A percentile compares a stretch with the other conserved stretches of the same genome.
Evolutionary conservation across 37 sponge, comb jelly and placozoan genomes (phyloP).

Genomic region (Diacarnus erythraeanus): DNA sequence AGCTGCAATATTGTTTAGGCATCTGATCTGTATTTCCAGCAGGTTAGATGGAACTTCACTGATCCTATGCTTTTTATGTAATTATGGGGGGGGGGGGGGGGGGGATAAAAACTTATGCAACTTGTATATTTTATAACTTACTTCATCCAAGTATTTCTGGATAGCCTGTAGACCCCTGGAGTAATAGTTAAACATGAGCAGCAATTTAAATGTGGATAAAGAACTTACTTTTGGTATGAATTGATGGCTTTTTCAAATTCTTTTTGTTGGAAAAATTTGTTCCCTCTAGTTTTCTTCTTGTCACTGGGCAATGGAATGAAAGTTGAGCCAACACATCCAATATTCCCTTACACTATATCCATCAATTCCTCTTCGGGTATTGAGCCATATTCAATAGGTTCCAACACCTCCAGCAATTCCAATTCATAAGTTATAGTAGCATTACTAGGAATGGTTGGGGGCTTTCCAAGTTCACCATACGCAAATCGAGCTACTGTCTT

Average conservation of each 20-base stretch:
- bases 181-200: constrained; percentile 1
- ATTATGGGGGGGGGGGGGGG: background rate
- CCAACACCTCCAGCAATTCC: constrained; percentile 52
- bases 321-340: too few relatives aligned
- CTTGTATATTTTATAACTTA: background rate
- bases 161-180: constrained; percentile 38
- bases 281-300: constrained; percentile 55
- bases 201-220: background rate
- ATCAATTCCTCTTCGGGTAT: constrained; percentile 52
- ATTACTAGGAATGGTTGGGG: constrained; percentile 61
- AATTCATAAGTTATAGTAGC: constrained; percentile 62
- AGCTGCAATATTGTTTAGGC: constrained; percentile 80
- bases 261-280: constrained; percentile 61
- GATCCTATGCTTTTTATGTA: background rate
- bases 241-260: constrained; percentile 52
- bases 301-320: constrained; percentile 17
- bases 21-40: constrained; percentile 43
- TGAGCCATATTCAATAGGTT: constrained; percentile 41
- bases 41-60: background rate
- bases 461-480: constrained; percentile 61
- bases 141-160: constrained; percentile 36
- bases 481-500: constrained; percentile 61
- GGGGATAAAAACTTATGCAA: background rate
- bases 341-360: constrained; percentile 42
- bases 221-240: constrained; percentile 45